phyloP scores from a whole-genome alignment of 2,797 vertebrate species.

The Loriculus beryllinus region DNA sequence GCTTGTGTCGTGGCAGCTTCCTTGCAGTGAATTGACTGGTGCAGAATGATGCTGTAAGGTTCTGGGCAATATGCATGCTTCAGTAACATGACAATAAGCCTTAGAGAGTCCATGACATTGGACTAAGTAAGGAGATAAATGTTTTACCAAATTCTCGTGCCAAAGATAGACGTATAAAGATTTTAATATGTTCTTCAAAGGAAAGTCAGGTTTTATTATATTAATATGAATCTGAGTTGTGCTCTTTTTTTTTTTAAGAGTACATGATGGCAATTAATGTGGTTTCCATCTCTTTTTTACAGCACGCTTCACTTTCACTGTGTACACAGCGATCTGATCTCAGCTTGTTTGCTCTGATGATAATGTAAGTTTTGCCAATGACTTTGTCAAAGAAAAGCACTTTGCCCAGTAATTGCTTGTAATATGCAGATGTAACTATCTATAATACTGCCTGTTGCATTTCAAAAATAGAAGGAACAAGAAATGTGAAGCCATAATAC shows the following conservation, averaged over 20 bases:
- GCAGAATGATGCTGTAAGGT: background rate
- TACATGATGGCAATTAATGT: background rate
- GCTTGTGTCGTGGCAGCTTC: background rate
- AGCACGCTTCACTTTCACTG: background rate
- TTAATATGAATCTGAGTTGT: background rate
- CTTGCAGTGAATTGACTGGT: background rate
- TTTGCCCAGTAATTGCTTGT: slow-evolving; percentile 48
- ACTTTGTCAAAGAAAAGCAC: slow-evolving; percentile 43
- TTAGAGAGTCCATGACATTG: background rate
- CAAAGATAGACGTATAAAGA: background rate
- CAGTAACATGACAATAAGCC: background rate
- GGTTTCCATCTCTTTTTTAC: background rate
- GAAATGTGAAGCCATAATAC: background rate
- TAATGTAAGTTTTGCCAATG: slow-evolving; percentile 31
- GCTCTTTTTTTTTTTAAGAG: background rate
- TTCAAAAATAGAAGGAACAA: background rate
- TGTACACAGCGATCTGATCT: background rate
- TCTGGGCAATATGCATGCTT: background rate
- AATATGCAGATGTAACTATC: slow-evolving; percentile 28
- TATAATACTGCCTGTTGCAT: background rate
- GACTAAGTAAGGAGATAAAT: background rate
- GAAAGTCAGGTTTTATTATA: slow-evolving; percentile 24
- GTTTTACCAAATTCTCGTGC: slow-evolving; percentile 23
- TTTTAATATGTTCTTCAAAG: slow-evolving; percentile 2
- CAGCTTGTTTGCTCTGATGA: slow-evolving; percentile 20